A percentile compares a stretch with the other conserved stretches of the same genome.
These are phyloP conservation scores for Caenorhabditis sp. DNA, from an alignment of 2,888 invertebrate species.

Conservation along the genomic window DNA sequence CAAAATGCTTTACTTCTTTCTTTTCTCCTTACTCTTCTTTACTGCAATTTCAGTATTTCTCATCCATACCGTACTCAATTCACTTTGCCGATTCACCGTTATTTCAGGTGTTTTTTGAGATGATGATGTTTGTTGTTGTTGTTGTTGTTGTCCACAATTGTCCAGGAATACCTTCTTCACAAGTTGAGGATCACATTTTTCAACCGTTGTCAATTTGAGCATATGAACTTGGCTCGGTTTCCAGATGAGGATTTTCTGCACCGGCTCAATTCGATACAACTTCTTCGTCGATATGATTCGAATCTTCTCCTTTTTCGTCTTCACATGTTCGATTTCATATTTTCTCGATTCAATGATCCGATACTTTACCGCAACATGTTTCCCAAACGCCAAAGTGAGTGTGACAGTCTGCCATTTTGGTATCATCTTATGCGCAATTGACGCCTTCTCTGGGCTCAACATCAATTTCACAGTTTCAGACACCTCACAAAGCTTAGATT, in stretches of 20 bases:
- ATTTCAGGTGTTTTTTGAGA: neutral
- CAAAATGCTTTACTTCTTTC: neutral
- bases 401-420: slow-evolving; percentile 41
- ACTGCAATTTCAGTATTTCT: neutral
- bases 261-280: slow-evolving; percentile 26
- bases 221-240: slow-evolving; percentile 4
- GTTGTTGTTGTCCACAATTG: neutral
- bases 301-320: slow-evolving; percentile 11
- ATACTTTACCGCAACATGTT: slow-evolving; percentile 38
- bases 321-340: slow-evolving; percentile 14
- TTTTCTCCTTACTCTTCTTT: neutral
- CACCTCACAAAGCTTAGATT: slow-evolving; percentile 17
- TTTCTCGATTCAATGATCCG: slow-evolving; percentile 28
- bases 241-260: slow-evolving; percentile 21
- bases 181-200: slow-evolving; percentile 35
- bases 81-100: neutral
- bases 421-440: slow-evolving; percentile 19
- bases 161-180: slow-evolving; percentile 32
- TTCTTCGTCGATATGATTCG: slow-evolving; percentile 17
- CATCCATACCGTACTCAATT: neutral
- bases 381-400: slow-evolving; percentile 36
- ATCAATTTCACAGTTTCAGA: slow-evolving; percentile 19
- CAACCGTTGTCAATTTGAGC: slow-evolving; percentile 33
- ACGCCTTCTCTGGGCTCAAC: slow-evolving; percentile 22
- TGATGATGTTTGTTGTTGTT: too few relatives aligned